phyloP scores from a whole-genome alignment of 2,888 invertebrate species.

The Spilarctia lutea region DNA sequence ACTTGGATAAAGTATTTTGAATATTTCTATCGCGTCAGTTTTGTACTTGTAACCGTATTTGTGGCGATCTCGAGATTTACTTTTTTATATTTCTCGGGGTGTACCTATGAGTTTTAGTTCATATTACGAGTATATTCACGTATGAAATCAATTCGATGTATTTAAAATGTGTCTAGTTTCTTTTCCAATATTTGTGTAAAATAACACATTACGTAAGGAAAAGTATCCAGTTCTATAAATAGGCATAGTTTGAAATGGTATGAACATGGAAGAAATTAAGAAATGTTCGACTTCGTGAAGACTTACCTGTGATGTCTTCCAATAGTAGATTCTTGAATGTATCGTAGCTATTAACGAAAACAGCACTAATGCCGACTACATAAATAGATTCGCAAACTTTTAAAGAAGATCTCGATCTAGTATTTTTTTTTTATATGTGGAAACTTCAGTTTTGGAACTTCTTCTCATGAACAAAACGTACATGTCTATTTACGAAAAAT shows the following conservation, averaged over 20 bases:
- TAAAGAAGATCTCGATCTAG: slow-evolving; percentile 15
- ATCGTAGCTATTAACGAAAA: slow-evolving; percentile 24
- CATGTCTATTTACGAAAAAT: slow-evolving; percentile 18
- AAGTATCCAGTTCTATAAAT: neutral
- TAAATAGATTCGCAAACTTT: slow-evolving; percentile 35
- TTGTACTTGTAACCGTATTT: slow-evolving; percentile 18
- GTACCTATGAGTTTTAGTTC: too few species aligned
- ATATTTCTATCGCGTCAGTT: slow-evolving; percentile 34
- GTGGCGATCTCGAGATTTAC: slow-evolving; percentile 30
- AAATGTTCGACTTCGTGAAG: neutral
- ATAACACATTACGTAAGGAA: neutral
- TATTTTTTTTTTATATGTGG: slow-evolving; percentile 39
- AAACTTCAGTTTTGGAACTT: slow-evolving; percentile 37
- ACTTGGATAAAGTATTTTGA: slow-evolving; percentile 38
- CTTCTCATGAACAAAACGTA: slow-evolving; percentile 21
- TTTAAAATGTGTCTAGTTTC: slow-evolving; percentile 19
- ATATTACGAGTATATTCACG: too few species aligned
- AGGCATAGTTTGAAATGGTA: neutral
- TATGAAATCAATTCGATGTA: slow-evolving; percentile 22
- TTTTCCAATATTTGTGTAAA: neutral
- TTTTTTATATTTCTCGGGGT: slow-evolving; percentile 13
- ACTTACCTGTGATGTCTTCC: neutral
- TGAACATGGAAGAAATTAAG: neutral
- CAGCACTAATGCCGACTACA: slow-evolving; percentile 15
- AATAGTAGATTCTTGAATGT: slow-evolving; percentile 8